Evolutionary conservation across 2,113 vertebrate species (phyloP), one percentile per base, ranked within the genome.

Genomic region (Ibidorhyncha struthersii): DNA sequence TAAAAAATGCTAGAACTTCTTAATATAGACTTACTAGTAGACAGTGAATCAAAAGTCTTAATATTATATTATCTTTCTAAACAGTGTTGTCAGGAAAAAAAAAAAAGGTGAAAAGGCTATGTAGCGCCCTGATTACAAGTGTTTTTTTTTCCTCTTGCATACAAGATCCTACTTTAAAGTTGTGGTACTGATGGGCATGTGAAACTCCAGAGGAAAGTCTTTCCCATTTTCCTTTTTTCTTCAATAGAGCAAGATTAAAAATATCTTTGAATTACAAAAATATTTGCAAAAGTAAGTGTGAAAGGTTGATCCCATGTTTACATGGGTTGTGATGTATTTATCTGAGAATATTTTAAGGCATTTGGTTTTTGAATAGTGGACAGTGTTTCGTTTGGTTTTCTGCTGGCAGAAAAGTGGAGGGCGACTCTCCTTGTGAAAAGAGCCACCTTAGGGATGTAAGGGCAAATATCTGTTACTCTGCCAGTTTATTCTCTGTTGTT

Each of bases 1-100:
- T 20, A 90, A 97, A 96, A 89, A 62, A 55, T 52, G 20, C 14
- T 90, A 8, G 19, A 73, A 86, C 41, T 77, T 96, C 77, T 82
- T 1, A 45, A 79, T 94, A 69, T 49, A 80, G 79, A 66, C 30
- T 67, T 63, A 52, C 1, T 67, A 19, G 18, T 29, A 69, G 43
- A n/a, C 20, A 55, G 19, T 41, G 32, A 52, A 65, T 38, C n/a
- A 67, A 32, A 85, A 77, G 10, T 70, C 13, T 70, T 80, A 91
- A 81, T 14, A 25, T 66, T 43, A 5, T 45, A 8, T 45, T 81
- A 38, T 91, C 85, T 23, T 73, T 89, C 59, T 2, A 73, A 66
- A 71, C 76, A 61, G 19, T 47, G 2, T 72, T 79, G 21, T 30
- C 6, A 45, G 38, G n/a, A n/a, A 16, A 47, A 71, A 55, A 45